Evolutionary conservation across 2,797 vertebrate species (phyloP).

Genomic region (Pseudochirops cupreus): DNA sequence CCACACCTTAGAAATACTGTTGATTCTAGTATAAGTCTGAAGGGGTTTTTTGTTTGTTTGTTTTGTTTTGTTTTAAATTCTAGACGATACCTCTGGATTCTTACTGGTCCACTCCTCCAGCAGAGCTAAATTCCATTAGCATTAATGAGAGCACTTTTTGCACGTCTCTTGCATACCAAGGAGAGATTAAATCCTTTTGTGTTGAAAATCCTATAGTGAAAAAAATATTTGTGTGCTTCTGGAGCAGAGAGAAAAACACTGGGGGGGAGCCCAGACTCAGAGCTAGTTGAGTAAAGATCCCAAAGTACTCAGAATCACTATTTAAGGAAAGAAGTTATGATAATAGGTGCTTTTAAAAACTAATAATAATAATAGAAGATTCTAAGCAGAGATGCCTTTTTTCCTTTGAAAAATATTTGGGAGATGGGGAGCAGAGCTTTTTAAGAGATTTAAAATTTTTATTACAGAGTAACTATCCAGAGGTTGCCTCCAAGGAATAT

Average conservation of each 20-base stretch:
- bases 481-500: slow-evolving; percentile 22
- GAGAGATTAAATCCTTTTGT: slow-evolving; percentile 40
- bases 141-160: slow-evolving; percentile 55
- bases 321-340: background rate
- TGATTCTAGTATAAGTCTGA: background rate
- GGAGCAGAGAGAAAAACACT: background rate
- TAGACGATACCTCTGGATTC: slow-evolving; percentile 49
- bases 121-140: slow-evolving; percentile 22
- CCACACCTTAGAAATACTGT: slow-evolving; percentile 39
- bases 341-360: background rate
- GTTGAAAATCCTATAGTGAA: background rate
- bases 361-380: background rate
- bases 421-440: background rate
- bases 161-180: slow-evolving; percentile 55
- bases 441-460: slow-evolving; percentile 31
- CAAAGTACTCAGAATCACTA: background rate
- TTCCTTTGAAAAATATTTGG: background rate
- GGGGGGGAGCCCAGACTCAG: background rate
- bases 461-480: slow-evolving; percentile 12
- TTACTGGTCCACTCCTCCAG: slow-evolving; percentile 52
- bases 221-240: background rate
- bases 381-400: background rate
- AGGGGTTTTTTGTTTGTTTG: background rate
- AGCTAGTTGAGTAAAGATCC: background rate
- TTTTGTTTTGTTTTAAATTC: slow-evolving; percentile 47